Evolutionary conservation across 2,797 vertebrate species (phyloP).

Genomic region (Pipistrellus pipistrellus): DNA sequence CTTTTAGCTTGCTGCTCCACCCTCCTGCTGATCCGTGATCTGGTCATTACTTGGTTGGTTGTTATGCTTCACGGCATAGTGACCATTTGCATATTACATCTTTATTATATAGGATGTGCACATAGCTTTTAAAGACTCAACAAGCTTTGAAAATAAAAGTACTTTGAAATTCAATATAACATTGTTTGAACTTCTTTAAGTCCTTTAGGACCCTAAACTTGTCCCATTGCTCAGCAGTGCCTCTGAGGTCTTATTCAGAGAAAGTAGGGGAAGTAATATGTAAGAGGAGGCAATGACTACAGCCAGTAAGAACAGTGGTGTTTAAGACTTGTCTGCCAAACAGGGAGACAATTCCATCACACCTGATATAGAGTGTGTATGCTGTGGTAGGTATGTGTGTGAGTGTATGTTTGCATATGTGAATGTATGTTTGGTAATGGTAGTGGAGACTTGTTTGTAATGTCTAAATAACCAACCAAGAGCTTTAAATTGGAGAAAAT

Average conservation of each 20-base stretch:
- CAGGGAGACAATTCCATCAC: neutral
- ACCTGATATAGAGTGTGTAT: neutral
- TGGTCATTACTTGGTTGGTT: too few species aligned
- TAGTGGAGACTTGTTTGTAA: neutral
- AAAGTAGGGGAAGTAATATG: neutral
- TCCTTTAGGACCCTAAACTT: neutral
- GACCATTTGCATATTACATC: too few species aligned
- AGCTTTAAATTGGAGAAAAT: neutral
- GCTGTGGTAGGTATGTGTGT: too few species aligned
- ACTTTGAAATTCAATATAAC: neutral
- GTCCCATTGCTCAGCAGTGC: neutral
- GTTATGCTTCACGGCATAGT: too few species aligned
- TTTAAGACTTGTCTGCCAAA: neutral
- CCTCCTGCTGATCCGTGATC: too few species aligned
- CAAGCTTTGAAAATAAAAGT: conserved; percentile 23
- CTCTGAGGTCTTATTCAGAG: neutral
- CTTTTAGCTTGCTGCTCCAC: too few species aligned
- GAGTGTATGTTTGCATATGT: neutral
- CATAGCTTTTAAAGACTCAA: neutral
- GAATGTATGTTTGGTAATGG: neutral
- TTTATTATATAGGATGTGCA: neutral
- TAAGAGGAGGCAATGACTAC: neutral
- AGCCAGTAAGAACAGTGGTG: neutral
- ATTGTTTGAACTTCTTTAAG: neutral
- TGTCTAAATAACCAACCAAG: neutral